These are phyloP conservation scores for Adrianichthys oophorus DNA, from an alignment of 2,797 vertebrate genomes.

Conservation along the genomic window DNA sequence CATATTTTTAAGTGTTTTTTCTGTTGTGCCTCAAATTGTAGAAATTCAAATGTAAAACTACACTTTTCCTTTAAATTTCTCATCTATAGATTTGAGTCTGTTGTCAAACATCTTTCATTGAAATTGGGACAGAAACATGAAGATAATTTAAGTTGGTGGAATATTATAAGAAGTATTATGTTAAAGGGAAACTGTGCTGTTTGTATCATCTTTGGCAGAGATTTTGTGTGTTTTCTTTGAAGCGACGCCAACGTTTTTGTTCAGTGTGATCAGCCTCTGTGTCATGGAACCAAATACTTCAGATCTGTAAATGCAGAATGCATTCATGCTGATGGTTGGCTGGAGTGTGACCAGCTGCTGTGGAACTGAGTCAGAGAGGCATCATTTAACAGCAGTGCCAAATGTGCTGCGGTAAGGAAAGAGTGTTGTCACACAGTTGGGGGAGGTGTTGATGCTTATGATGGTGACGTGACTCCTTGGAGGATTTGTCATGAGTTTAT, in stretches of 20 bases:
- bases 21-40: too few relatives aligned
- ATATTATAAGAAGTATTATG: neutral
- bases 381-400: conserved; percentile 13
- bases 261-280: neutral
- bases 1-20: neutral
- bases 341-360: conserved; percentile 35
- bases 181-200: neutral
- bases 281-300: neutral
- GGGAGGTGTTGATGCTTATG: too few relatives aligned
- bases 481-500: conserved; percentile 1
- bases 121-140: neutral
- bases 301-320: conserved; percentile 1
- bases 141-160: conserved; percentile 1
- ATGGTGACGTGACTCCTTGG: neutral
- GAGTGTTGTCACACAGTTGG: neutral
- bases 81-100: too few relatives aligned
- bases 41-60: too few relatives aligned
- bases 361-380: conserved; percentile 38
- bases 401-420: conserved; percentile 3
- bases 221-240: neutral
- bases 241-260: neutral
- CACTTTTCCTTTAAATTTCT: too few relatives aligned
- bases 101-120: too few relatives aligned
- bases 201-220: neutral
- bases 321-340: conserved; percentile 12